Conservation (phyloP, 1,140 invertebrate genomes). For the Drosophila pruinosa region DNA sequence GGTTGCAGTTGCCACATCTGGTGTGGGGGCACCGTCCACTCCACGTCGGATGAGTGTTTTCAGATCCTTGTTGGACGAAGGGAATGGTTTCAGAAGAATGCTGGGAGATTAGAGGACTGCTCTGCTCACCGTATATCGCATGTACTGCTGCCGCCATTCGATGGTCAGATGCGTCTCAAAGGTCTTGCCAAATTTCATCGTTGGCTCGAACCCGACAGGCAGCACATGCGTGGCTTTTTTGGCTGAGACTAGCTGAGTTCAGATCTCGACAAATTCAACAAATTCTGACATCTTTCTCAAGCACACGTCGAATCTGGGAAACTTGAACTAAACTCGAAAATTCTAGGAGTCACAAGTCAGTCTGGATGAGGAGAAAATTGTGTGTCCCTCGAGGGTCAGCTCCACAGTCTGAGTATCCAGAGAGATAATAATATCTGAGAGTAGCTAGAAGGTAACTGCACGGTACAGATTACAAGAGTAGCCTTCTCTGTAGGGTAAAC, state of each 20-base stretch:
- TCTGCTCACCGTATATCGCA: conserved; percentile 64
- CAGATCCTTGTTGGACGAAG: conserved; percentile 57
- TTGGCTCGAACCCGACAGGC: conserved; percentile 24
- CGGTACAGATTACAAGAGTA: too few species aligned
- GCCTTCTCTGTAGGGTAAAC: too few species aligned
- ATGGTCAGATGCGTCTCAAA: conserved; percentile 71
- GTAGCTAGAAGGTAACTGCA: too few species aligned
- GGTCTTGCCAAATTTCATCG: conserved; percentile 74
- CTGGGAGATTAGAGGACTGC: background rate
- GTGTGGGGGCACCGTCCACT: conserved; percentile 40
- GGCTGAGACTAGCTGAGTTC: conserved; percentile 29
- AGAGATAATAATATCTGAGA: too few species aligned
- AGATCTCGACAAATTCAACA: conserved; percentile 21
- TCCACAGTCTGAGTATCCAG: too few species aligned
- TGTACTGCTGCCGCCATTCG: conserved; percentile 77
- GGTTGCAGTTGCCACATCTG: background rate
- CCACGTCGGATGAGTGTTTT: conserved; percentile 59
- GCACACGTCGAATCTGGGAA: background rate
- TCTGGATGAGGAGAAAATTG: too few species aligned
- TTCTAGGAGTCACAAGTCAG: too few species aligned
- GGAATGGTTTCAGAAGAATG: background rate
- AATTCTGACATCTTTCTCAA: conserved; percentile 67
- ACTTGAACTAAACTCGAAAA: too few species aligned
- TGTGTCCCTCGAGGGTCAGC: too few species aligned
- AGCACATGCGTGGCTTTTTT: conserved; percentile 20